Evolutionary conservation across 2,113 vertebrate genomes (phyloP).

Genomic region (Greenwoodochromis staneri): DNA sequence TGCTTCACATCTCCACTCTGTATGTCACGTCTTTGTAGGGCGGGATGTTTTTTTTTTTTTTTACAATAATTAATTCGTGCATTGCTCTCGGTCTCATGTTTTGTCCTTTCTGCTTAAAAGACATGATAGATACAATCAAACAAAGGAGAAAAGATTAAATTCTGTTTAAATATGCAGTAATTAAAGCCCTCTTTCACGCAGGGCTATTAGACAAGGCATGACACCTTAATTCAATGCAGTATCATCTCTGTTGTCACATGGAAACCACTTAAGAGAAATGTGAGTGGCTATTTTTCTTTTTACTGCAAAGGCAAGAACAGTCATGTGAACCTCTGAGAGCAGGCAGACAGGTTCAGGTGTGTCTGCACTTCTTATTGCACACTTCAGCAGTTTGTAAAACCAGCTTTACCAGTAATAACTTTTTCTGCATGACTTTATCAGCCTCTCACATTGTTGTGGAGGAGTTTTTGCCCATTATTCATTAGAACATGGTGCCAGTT

Average conservation of each 20-base stretch:
- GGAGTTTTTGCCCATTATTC: accelerated
- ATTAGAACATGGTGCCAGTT: not conserved
- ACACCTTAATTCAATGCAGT: accelerated
- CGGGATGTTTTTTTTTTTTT: accelerated
- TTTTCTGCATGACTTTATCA: not conserved
- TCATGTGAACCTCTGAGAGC: not conserved
- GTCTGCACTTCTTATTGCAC: not conserved
- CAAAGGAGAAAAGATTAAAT: not conserved
- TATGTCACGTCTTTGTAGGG: not conserved
- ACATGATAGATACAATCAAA: not conserved
- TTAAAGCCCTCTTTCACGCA: accelerated
- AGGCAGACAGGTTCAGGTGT: constrained; percentile 53
- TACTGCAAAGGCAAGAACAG: not conserved
- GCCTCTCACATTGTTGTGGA: not conserved
- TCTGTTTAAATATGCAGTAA: not conserved
- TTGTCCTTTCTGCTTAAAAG: not conserved
- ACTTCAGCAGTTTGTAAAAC: not conserved
- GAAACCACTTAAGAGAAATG: not conserved
- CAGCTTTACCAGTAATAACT: not conserved
- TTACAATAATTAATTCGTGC: not conserved
- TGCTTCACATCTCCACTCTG: not conserved
- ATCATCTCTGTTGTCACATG: not conserved
- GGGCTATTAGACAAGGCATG: not conserved
- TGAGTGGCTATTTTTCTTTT: not conserved
- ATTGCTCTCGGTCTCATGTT: not conserved